These are phyloP conservation scores for Enteromius afrohamiltoni DNA, from an alignment of 2,797 vertebrate species.

Conservation along the genomic window DNA sequence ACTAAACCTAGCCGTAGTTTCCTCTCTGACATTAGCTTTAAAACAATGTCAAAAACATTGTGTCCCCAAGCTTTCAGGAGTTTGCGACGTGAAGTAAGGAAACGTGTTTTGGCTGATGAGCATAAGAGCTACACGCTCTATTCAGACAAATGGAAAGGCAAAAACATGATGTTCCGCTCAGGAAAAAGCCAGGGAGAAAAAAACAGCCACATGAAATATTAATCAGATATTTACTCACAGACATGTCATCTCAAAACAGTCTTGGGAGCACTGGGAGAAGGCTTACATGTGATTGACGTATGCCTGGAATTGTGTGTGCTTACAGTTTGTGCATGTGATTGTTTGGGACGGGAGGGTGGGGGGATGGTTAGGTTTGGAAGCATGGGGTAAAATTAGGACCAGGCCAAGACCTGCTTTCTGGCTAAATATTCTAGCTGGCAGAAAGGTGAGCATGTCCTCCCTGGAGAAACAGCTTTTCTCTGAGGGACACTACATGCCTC, in stretches of 20 bases:
- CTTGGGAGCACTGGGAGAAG: constrained; percentile 55
- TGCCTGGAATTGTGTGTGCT: background rate
- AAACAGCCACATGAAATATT: constrained; percentile 79
- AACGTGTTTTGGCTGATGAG: constrained; percentile 75
- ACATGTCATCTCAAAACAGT: constrained; percentile 55
- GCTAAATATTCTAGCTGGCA: constrained; percentile 64
- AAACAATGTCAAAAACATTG: constrained; percentile 75
- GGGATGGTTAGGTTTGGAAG: background rate
- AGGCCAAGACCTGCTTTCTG: constrained; percentile 37
- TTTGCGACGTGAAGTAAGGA: constrained; percentile 65
- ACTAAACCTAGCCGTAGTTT: constrained; percentile 40
- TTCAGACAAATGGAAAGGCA: constrained; percentile 74
- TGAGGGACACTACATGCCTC: constrained; percentile 18
- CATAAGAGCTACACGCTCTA: constrained; percentile 74
- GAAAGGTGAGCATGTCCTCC: constrained; percentile 11
- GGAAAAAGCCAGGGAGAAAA: constrained; percentile 59
- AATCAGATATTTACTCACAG: constrained; percentile 77
- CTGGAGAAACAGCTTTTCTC: constrained; percentile 23
- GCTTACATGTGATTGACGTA: constrained; percentile 67
- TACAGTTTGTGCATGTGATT: constrained; percentile 17
- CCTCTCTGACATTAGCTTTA: constrained; percentile 47
- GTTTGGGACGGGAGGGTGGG: background rate
- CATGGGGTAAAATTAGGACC: constrained; percentile 3
- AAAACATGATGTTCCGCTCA: constrained; percentile 70
- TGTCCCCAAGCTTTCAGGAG: constrained; percentile 75